Evolutionary conservation across 2,113 vertebrate species (phyloP).

Genomic region (Merops nubicus): DNA sequence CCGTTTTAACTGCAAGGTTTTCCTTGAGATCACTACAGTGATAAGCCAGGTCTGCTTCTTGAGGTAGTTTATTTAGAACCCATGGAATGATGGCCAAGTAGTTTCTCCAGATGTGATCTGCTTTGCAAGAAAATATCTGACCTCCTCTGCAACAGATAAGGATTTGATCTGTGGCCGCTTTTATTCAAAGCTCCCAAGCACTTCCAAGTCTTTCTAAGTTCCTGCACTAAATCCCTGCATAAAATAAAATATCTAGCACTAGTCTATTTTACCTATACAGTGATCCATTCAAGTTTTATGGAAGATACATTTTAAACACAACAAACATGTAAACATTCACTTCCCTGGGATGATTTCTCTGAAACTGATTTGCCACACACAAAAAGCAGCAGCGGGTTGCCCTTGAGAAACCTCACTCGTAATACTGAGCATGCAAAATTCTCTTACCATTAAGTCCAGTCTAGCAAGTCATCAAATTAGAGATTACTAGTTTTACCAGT

Average conservation of each 20-base stretch:
- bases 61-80: conserved; percentile 3
- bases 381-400: not conserved
- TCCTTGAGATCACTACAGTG: conserved; percentile 9
- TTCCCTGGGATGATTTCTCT: not conserved
- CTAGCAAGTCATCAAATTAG: conserved; percentile 13
- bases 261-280: not conserved
- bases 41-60: conserved; percentile 30
- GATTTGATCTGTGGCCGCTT: not conserved
- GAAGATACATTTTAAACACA: not conserved
- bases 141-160: not conserved
- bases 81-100: not conserved
- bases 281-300: not conserved
- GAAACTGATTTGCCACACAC: not conserved
- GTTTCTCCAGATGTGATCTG: not conserved
- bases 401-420: not conserved
- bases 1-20: conserved; percentile 26
- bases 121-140: not conserved
- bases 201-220: not conserved
- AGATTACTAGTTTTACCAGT: conserved; percentile 36
- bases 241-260: not conserved
- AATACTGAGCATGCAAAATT: not conserved
- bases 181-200: not conserved
- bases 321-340: not conserved
- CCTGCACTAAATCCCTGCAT: not conserved
- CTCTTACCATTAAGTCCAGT: conserved; percentile 4